phyloP scores from a whole-genome alignment of 2,113 vertebrate genomes.

The Phaethornis superciliosus region DNA sequence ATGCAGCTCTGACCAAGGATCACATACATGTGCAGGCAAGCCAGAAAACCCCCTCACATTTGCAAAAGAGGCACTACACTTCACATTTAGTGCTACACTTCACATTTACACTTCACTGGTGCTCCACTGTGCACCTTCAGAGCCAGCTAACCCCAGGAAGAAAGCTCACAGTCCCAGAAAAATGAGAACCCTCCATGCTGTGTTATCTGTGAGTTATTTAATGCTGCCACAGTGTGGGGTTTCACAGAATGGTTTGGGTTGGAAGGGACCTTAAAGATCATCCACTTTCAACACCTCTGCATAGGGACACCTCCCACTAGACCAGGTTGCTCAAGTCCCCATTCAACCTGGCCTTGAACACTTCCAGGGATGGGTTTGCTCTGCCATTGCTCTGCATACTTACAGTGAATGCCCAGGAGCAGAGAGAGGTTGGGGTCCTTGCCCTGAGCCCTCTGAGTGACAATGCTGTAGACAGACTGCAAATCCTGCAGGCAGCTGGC shows the following conservation, averaged over 20 bases:
- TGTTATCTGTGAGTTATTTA: accelerated
- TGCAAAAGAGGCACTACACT: background rate
- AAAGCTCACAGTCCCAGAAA: background rate
- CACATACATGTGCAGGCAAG: background rate
- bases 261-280: too few relatives aligned
- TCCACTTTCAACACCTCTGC: too few relatives aligned
- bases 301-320: too few relatives aligned
- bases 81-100: background rate
- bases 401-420: constrained; percentile 92
- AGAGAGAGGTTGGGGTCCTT: constrained; percentile 94
- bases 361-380: background rate
- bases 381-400: constrained; percentile 31
- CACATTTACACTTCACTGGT: background rate
- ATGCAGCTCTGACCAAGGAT: background rate
- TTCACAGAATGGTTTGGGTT: too few relatives aligned
- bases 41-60: background rate
- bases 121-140: background rate
- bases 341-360: too few relatives aligned
- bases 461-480: constrained; percentile 91
- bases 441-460: constrained; percentile 92
- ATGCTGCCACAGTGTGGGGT: background rate
- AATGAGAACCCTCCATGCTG: background rate
- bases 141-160: background rate
- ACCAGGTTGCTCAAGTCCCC: too few relatives aligned
- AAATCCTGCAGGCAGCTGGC: constrained; percentile 88